Conservation (phyloP, 2,797 vertebrate species). For the Australoheros facetus region DNA sequence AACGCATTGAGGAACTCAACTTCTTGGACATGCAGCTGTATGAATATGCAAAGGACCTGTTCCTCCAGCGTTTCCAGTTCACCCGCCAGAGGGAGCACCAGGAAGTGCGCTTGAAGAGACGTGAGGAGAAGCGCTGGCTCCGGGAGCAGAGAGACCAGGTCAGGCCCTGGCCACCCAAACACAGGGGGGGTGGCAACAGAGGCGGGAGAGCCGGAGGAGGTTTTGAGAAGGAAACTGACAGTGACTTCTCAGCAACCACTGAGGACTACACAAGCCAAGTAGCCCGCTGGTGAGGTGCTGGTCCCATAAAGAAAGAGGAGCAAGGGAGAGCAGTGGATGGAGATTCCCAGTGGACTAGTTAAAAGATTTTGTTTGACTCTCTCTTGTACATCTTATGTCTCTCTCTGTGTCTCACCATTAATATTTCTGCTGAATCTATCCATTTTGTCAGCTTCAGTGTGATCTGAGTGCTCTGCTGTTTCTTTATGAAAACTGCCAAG, state of each 20-base stretch:
- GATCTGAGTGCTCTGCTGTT: slow-evolving; percentile 68
- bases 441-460: slow-evolving; percentile 71
- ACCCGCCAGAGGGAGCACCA: slow-evolving; percentile 90
- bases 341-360: slow-evolving; percentile 42
- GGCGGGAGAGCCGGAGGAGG: slow-evolving; percentile 58
- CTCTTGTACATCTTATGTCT: slow-evolving; percentile 32
- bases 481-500: slow-evolving; percentile 71
- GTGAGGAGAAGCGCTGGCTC: slow-evolving; percentile 88
- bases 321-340: slow-evolving; percentile 9
- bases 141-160: slow-evolving; percentile 83
- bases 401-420: slow-evolving; percentile 56
- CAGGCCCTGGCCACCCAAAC: slow-evolving; percentile 78
- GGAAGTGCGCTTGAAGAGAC: slow-evolving; percentile 88
- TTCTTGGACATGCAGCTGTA: slow-evolving; percentile 95
- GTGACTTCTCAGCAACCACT: slow-evolving; percentile 82
- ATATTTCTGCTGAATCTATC: slow-evolving; percentile 62
- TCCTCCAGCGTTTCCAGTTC: slow-evolving; percentile 95
- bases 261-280: slow-evolving; percentile 98
- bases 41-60: slow-evolving; percentile 93
- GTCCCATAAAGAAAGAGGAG: slow-evolving; percentile 30
- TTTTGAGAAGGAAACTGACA: slow-evolving; percentile 61
- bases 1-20: slow-evolving; percentile 92
- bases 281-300: slow-evolving; percentile 88
- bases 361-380: slow-evolving; percentile 42
- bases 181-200: slow-evolving; percentile 54